Evolutionary conservation across 2,888 invertebrate species (phyloP).

Genomic region (Rambutsinella grinnellia): DNA sequence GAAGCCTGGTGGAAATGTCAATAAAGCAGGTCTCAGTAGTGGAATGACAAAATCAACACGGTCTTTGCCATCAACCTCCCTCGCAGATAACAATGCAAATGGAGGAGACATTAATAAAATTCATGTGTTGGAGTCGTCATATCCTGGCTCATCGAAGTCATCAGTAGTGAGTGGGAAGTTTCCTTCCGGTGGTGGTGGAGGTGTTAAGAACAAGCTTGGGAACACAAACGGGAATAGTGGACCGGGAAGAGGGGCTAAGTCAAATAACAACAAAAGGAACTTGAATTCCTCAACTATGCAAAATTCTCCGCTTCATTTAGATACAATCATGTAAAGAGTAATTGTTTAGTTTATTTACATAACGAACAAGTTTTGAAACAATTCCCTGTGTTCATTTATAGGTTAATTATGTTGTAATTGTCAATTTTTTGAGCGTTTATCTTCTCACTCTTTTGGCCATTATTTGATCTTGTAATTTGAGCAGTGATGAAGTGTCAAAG

Average conservation of each 20-base stretch:
- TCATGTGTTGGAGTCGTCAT: slow-evolving; percentile 41
- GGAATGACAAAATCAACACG: slow-evolving; percentile 40
- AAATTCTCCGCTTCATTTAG: slow-evolving; percentile 65
- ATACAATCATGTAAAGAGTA: slow-evolving; percentile 62
- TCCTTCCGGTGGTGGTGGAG: slow-evolving; percentile 4
- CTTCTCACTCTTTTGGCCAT: too few relatives aligned
- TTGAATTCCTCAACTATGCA: slow-evolving; percentile 62
- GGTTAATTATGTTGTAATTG: too few relatives aligned
- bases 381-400: background rate
- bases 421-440: too few relatives aligned
- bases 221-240: background rate
- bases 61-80: slow-evolving; percentile 31
- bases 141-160: slow-evolving; percentile 41
- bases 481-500: too few relatives aligned
- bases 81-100: slow-evolving; percentile 1
- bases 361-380: background rate
- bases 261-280: slow-evolving; percentile 27
- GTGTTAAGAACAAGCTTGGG: slow-evolving; percentile 13
- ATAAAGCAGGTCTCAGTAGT: background rate
- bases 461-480: too few relatives aligned
- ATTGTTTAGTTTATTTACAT: background rate
- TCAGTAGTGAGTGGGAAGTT: slow-evolving; percentile 18
- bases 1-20: background rate
- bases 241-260: background rate
- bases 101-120: slow-evolving; percentile 40